These are phyloP conservation scores for Melanotaenia boesemani DNA, from an alignment of 2,797 vertebrate species.

Conservation along the genomic window DNA sequence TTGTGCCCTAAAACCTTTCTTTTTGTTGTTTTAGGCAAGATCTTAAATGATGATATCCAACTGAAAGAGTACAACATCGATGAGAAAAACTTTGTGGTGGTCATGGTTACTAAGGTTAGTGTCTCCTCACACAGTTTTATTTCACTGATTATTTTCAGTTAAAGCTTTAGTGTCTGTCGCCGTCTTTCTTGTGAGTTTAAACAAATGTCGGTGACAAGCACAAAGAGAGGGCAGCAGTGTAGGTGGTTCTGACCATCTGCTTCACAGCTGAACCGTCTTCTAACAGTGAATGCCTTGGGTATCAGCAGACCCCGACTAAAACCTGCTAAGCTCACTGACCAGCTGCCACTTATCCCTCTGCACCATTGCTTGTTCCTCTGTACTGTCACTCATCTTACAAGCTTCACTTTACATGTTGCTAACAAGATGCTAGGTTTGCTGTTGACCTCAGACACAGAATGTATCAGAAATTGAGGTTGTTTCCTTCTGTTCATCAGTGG, in stretches of 20 bases:
- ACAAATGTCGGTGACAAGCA: neutral
- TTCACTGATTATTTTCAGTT: neutral
- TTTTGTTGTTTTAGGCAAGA: constrained; percentile 77
- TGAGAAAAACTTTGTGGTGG: constrained; percentile 87
- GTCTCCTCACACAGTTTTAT: neutral
- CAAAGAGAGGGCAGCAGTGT: neutral
- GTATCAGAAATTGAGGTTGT: neutral
- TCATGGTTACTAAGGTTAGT: constrained; percentile 86
- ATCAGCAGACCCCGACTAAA: no score
- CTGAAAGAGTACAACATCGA: constrained; percentile 86
- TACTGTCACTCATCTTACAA: no score
- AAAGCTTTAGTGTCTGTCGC: no score
- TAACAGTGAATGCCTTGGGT: no score
- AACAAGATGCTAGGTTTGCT: neutral
- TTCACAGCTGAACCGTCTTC: neutral
- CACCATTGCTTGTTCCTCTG: neutral
- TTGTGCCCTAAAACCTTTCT: constrained; percentile 5
- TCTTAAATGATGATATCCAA: constrained; percentile 82
- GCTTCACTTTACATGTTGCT: neutral
- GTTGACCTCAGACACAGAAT: no score
- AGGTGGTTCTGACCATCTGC: no score
- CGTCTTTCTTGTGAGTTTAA: neutral
- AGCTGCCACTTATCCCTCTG: no score
- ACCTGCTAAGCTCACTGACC: no score
- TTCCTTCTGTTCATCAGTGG: no score